These are phyloP conservation scores for Phataginus tetradactyla DNA, from an alignment of 2,797 vertebrate species.

Conservation along the genomic window DNA sequence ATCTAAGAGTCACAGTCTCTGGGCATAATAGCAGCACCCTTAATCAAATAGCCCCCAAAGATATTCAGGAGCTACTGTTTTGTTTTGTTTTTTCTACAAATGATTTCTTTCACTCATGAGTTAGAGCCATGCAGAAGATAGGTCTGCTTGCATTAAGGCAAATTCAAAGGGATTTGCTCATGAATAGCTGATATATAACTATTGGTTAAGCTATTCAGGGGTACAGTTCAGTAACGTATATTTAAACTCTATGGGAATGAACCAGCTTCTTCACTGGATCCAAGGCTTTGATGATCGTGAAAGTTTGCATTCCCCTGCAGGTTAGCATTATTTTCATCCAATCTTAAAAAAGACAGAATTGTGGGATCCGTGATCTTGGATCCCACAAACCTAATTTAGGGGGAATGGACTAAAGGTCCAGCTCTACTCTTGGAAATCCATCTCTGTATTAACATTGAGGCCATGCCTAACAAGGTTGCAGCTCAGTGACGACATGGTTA, in stretches of 20 bases:
- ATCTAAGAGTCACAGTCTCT: too few relatives aligned
- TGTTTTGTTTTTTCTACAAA: neutral
- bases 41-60: neutral
- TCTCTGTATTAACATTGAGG: neutral
- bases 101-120: neutral
- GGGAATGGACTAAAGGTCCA: neutral
- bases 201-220: neutral
- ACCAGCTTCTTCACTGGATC: neutral
- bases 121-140: too few relatives aligned
- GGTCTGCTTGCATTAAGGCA: neutral
- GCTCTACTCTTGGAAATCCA: neutral
- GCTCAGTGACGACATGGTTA: neutral
- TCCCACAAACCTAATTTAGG: neutral
- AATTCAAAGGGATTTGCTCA: neutral
- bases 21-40: neutral
- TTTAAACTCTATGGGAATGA: neutral
- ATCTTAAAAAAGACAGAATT: neutral
- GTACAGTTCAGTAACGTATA: neutral
- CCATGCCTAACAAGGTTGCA: neutral
- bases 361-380: neutral
- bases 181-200: neutral
- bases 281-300: neutral
- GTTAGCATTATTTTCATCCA: too few relatives aligned
- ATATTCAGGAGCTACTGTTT: too few relatives aligned
- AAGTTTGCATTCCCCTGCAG: too few relatives aligned